Base-by-base conservation (phyloP, 2,113 vertebrate species). In the Syrmaticus mikado region DNA sequence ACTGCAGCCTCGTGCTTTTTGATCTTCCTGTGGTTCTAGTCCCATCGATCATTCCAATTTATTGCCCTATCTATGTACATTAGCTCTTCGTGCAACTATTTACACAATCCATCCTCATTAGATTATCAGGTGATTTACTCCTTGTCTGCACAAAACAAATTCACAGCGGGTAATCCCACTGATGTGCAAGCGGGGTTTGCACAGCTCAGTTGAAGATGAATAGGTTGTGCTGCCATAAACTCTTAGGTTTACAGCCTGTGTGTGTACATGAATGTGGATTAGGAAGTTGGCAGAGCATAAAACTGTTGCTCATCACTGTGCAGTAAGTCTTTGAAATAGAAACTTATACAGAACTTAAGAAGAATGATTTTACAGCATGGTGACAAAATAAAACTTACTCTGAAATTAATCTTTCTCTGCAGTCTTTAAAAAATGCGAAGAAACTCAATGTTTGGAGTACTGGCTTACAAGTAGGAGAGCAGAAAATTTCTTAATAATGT, bases 51-150 rank as follows among this genome's bases (percentile, higher is more conserved):
- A 90, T 58, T 92, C 58, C 64, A 67, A 71, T 92, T 91, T 95
- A 89, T 86, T 94, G 68, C 55, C 52, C 89, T 93, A 95, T 76
- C 82, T 78, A 71, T 94, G 88, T 89, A 92, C 65, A 93, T 83
- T 92, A 86, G 83, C 57, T 92, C 80, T 85, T 78, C 77, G 87
- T 72, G 70, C 22, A 68, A 58, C 53, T 82, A 19, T 91, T 86
- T 85, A 79, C 50, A 89, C 90, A 87, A 60, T 90, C 38, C 20
- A 57, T 92, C 75, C 78, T 96, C 79, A 82, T 94, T 96, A 84
- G 86, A 85, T 90, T 96, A 93, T 89, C 89, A 61, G 76, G 73
- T 80, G 79, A 92, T 92, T 94, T 92, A 94, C 85, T 50, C 87
- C 60, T 61, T 61, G 68, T 81, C 85, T 72, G 17, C 91, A 75